Evolutionary conservation across 2,797 vertebrate genomes (phyloP), one percentile per base, ranked within the genome.

Genomic region (Melanotaenia trifasciata): DNA sequence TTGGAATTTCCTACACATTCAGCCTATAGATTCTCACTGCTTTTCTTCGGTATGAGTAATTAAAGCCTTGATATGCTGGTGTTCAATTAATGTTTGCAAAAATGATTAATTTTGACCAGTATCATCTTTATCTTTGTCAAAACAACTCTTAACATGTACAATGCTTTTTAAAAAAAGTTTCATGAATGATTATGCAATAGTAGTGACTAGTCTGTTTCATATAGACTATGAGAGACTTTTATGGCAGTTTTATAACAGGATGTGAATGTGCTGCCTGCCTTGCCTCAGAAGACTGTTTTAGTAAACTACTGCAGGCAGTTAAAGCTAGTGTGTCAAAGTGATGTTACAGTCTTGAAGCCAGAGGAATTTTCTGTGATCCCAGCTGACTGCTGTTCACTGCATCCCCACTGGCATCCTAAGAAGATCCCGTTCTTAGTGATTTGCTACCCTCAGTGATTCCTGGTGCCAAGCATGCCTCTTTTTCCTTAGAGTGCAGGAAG

Each of bases 1-100:
- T 70, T 63, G 38, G 32, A 70, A 77, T 72, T 78, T 75, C 75
- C 38, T 74, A 72, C 72, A 76, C 64, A 33, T 79, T 81, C 66
- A 69, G 7, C 72, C 51, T 64, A 70, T 80, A 59, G n/a, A 24
- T 67, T 78, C 16, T 63, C 30, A 43, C 61, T 33, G 53, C 35
- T 40, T 14, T 57, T 33, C 50, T 72, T 24, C 7, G 72, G 22
- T 32, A 70, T 56, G 14, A 56, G 24, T 58, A 67, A 71, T 76
- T 67, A 64, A 28, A 10, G 28, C 26, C 5, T 66, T 8, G 7
- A n/a, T 26, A 30, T n/a, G 32, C 18, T 35, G 7, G 16, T 73
- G 43, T 13, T 70, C 7, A 58, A 43, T 54, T 4, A 10, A 11
- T 5, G 16, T 11, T 2, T 64, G 33, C 32, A 9, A 70, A 47